These are phyloP conservation scores for Festucalex cinctus DNA, from an alignment of 2,113 vertebrate genomes.

Conservation along the genomic window DNA sequence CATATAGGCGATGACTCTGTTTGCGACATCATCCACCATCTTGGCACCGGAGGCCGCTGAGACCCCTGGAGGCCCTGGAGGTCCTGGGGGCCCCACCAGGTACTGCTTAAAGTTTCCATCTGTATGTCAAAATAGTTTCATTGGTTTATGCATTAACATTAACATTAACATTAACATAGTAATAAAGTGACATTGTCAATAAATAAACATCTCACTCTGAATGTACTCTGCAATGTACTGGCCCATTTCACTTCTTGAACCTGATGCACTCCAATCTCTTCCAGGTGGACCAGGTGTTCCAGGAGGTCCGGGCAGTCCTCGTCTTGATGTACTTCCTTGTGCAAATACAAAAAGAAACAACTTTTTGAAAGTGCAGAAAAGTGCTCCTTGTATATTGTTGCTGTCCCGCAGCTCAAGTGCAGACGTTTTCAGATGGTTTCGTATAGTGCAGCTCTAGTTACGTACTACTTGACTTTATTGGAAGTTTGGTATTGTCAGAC, in stretches of 20 bases:
- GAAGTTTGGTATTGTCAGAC: neutral
- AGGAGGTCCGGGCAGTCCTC: conserved; percentile 76
- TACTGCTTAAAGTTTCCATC: conserved; percentile 78
- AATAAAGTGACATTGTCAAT: neutral
- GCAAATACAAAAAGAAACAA: neutral
- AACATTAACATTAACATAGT: neutral
- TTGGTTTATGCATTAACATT: too few relatives aligned
- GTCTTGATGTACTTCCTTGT: conserved; percentile 65
- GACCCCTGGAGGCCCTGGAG: conserved; percentile 81
- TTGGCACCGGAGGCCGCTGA: conserved; percentile 40
- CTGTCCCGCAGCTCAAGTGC: neutral
- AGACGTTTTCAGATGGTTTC: too few relatives aligned
- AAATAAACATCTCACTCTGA: conserved; percentile 75
- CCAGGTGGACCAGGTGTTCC: conserved; percentile 47
- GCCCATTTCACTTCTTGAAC: conserved; percentile 66
- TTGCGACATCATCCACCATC: conserved; percentile 76
- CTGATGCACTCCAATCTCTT: conserved; percentile 47
- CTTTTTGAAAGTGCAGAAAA: neutral
- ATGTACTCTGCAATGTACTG: conserved; percentile 82
- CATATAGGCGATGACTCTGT: conserved; percentile 78
- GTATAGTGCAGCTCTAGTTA: too few relatives aligned
- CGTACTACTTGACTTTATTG: too few relatives aligned
- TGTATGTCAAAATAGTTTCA: conserved; percentile 46
- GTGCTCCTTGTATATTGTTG: neutral
- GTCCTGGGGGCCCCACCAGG: conserved; percentile 80